These are phyloP conservation scores for Gadus chalcogrammus DNA, from an alignment of 2,113 vertebrate species.

Conservation along the genomic window DNA sequence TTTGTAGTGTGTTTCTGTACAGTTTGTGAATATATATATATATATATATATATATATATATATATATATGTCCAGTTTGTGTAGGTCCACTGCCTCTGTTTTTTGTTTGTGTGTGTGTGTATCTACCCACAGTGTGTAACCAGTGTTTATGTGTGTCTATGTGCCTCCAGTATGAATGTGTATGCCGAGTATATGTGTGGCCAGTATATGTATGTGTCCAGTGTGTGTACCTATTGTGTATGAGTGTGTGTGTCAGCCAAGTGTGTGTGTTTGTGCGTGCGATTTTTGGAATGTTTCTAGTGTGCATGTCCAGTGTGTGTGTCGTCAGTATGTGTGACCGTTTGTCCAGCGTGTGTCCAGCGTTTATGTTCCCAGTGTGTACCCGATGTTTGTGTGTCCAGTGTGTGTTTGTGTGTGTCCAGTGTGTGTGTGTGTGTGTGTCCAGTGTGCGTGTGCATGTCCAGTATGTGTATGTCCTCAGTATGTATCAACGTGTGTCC, in stretches of 20 bases:
- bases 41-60: constrained; percentile 6
- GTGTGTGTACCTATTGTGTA: constrained; percentile 27
- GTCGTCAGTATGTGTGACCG: neutral
- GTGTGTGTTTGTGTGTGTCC: neutral
- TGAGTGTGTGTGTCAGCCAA: neutral
- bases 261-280: neutral
- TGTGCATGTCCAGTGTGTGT: constrained; percentile 31
- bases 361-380: constrained; percentile 3
- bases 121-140: too few species aligned
- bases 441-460: neutral
- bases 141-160: constrained; percentile 2
- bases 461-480: too few species aligned
- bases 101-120: constrained; percentile 22
- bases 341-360: too few species aligned
- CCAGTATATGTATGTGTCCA: neutral
- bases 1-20: neutral
- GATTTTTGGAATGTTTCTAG: neutral
- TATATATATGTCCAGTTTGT: neutral
- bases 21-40: neutral
- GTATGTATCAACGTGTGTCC: constrained; percentile 3
- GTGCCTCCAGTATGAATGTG: neutral
- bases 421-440: constrained; percentile 6
- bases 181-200: neutral
- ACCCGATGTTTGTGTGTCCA: neutral
- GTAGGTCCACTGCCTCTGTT: constrained; percentile 10